These are phyloP conservation scores for Hystrix cristata DNA, from an alignment of 2,113 vertebrate genomes.

Conservation along the genomic window DNA sequence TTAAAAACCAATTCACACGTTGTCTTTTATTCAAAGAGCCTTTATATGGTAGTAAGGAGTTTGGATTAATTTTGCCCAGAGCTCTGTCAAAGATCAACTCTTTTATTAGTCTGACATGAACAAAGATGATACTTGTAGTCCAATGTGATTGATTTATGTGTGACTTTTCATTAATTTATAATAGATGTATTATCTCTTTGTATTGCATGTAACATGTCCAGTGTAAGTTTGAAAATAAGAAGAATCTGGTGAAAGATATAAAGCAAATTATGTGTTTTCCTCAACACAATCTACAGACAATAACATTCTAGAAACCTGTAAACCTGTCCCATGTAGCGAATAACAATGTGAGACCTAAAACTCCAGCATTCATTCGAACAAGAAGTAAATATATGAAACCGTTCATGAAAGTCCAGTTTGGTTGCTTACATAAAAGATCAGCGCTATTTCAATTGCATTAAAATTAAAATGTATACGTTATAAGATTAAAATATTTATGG, in stretches of 20 bases:
- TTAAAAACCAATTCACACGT: slow-evolving; percentile 17
- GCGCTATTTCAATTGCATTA: background rate
- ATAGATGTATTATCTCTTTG: slow-evolving; percentile 47
- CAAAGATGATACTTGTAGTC: slow-evolving; percentile 67
- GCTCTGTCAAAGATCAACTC: slow-evolving; percentile 68
- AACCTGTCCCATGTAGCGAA: background rate
- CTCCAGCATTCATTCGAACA: background rate
- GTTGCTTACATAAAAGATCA: background rate
- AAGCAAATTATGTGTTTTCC: background rate
- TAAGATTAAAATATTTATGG: background rate
- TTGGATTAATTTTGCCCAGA: slow-evolving; percentile 53
- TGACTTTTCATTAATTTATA: slow-evolving; percentile 61
- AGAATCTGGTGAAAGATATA: background rate
- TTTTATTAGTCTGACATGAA: slow-evolving; percentile 60
- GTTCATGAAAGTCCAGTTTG: background rate
- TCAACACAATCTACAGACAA: background rate
- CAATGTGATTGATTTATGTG: slow-evolving; percentile 68
- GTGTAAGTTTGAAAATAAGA: slow-evolving; percentile 46
- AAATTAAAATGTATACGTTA: background rate
- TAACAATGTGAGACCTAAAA: background rate
- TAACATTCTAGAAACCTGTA: background rate
- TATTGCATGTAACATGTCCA: background rate
- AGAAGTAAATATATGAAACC: rapidly evolving
- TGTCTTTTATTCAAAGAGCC: slow-evolving; percentile 50
- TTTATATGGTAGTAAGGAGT: slow-evolving; percentile 41